Conservation (phyloP, 1,140 invertebrate genomes). For the Formica exsecta region DNA sequence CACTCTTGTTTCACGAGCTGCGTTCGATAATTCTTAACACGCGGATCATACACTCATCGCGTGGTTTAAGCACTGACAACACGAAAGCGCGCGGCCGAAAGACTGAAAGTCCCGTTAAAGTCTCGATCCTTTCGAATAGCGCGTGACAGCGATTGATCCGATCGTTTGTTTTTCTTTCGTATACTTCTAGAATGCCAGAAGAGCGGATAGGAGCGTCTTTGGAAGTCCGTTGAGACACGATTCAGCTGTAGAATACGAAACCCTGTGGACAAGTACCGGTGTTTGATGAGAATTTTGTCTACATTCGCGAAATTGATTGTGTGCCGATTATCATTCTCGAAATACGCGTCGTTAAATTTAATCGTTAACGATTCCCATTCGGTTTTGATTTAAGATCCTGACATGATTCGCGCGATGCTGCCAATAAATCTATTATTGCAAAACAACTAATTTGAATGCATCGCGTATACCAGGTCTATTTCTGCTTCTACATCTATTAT, state of each 20-base stretch:
- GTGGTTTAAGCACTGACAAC: slow-evolving; percentile 25
- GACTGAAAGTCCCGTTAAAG: background rate
- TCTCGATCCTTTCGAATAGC: slow-evolving; percentile 13
- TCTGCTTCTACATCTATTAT: background rate
- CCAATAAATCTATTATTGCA: background rate
- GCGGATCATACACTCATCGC: slow-evolving; percentile 59
- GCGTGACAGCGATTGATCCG: slow-evolving; percentile 9
- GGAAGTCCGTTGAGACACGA: slow-evolving; percentile 28
- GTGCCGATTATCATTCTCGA: slow-evolving; percentile 4
- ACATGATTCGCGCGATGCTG: background rate
- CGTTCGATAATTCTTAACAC: slow-evolving; percentile 15
- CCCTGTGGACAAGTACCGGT: slow-evolving; percentile 56
- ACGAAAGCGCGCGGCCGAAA: background rate
- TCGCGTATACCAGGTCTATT: too few species aligned
- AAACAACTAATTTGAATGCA: background rate
- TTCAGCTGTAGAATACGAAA: slow-evolving; percentile 33
- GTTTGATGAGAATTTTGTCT: slow-evolving; percentile 36
- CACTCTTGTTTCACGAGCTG: slow-evolving; percentile 19
- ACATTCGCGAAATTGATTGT: slow-evolving; percentile 6
- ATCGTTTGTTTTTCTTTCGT: slow-evolving; percentile 24
- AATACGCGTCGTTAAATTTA: slow-evolving; percentile 2
- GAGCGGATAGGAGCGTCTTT: slow-evolving; percentile 7
- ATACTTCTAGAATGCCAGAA: slow-evolving; percentile 16
- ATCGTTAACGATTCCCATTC: background rate
- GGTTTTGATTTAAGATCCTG: background rate